A percentile compares a stretch with the other conserved stretches of the same genome.
Conservation (phyloP, 2,113 vertebrate genomes). For the Tenebrosternarchus preto region DNA sequence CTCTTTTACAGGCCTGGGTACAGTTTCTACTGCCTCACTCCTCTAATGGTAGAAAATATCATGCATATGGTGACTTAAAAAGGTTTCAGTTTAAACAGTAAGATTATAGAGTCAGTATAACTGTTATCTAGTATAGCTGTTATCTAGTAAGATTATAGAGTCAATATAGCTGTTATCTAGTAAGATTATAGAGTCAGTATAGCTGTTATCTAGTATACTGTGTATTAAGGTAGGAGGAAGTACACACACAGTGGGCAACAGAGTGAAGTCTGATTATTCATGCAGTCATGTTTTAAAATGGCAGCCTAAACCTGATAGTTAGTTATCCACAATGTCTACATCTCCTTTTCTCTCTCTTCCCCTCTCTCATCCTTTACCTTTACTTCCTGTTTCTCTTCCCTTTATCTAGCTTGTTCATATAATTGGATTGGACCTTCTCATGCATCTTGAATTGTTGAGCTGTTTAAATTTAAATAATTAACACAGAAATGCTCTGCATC, state of each 20-base stretch:
- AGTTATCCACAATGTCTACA: too few relatives aligned
- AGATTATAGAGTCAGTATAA: not conserved
- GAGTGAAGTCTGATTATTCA: conserved; percentile 22
- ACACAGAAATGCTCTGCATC: conserved; percentile 63
- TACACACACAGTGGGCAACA: not conserved
- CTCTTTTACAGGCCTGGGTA: conserved; percentile 1
- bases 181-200: too few relatives aligned
- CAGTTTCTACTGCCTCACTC: conserved; percentile 8
- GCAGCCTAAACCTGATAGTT: conserved; percentile 47
- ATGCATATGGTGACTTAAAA: not conserved
- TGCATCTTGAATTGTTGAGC: conserved; percentile 67
- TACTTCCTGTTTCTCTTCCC: too few relatives aligned
- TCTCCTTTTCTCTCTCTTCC: conserved; percentile 12
- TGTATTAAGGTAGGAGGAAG: too few relatives aligned
- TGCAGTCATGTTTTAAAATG: conserved; percentile 46
- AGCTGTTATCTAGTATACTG: not conserved
- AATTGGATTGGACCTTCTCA: conserved; percentile 70
- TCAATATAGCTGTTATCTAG: not conserved
- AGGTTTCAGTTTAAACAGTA: not conserved
- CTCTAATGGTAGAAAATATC: conserved; percentile 1
- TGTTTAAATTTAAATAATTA: conserved; percentile 74
- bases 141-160: too few relatives aligned
- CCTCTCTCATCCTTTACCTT: conserved; percentile 38
- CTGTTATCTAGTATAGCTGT: not conserved
- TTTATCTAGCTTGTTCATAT: conserved; percentile 50